phyloP scores from a whole-genome alignment of 2,888 invertebrate species.

The Clunio marinus region DNA sequence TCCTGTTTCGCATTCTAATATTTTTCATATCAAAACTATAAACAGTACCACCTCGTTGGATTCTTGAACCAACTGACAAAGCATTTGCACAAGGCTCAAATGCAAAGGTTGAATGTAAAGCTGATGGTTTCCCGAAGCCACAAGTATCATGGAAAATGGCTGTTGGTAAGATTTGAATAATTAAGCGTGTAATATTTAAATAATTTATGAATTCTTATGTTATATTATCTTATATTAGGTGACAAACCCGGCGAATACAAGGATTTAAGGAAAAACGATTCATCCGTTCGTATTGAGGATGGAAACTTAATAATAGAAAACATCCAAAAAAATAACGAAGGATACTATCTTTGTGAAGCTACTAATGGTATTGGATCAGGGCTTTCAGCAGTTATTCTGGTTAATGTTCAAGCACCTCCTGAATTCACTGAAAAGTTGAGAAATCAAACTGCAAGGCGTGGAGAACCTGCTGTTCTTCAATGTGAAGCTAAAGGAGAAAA shows the following conservation, averaged over 20 bases:
- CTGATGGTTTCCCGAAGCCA: constrained; percentile 92
- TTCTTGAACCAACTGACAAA: constrained; percentile 89
- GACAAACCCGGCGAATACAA: constrained; percentile 90
- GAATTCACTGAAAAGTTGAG: constrained; percentile 89
- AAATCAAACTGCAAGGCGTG: constrained; percentile 85
- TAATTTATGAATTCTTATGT: constrained; percentile 8
- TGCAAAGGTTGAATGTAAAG: constrained; percentile 91
- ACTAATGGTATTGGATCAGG: constrained; percentile 94
- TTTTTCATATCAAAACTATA: constrained; percentile 14
- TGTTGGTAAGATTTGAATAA: constrained; percentile 62
- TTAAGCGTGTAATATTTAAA: background rate
- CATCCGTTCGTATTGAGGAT: constrained; percentile 88
- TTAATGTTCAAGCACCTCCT: constrained; percentile 93
- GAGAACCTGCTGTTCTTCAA: constrained; percentile 84
- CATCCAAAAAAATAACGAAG: constrained; percentile 89
- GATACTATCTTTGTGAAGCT: constrained; percentile 92
- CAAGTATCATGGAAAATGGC: constrained; percentile 94
- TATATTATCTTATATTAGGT: constrained; percentile 54
- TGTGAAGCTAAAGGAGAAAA: constrained; percentile 93
- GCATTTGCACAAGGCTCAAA: constrained; percentile 93
- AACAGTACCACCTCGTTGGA: constrained; percentile 95
- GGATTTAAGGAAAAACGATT: constrained; percentile 84
- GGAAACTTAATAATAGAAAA: constrained; percentile 86
- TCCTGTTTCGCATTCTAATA: constrained; percentile 14
- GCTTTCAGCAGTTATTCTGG: constrained; percentile 86